A percentile compares a stretch with the other conserved stretches of the same genome.
phyloP scores from a whole-genome alignment of 2,113 vertebrate species.

The Sarotherodon lohbergeri region DNA sequence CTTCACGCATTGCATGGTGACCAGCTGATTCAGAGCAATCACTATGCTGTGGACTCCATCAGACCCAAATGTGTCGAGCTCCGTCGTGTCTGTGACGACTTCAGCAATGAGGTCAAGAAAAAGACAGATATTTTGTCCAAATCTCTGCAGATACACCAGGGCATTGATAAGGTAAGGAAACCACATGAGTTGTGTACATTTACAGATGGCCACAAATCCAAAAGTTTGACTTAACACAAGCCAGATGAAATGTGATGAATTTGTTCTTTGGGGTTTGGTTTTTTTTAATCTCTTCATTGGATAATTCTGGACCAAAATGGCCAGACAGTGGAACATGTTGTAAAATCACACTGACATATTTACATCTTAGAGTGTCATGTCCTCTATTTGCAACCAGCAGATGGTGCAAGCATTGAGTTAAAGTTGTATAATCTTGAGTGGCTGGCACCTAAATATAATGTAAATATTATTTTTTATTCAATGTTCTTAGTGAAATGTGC shows the following conservation, averaged over 20 bases:
- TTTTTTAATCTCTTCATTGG: background rate
- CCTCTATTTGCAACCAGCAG: background rate
- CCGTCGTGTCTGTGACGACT: constrained; percentile 86
- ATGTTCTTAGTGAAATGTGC: background rate
- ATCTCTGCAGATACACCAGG: constrained; percentile 83
- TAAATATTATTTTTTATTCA: background rate
- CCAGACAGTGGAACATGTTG: background rate
- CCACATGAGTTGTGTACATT: background rate
- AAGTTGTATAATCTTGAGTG: background rate
- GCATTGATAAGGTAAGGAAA: constrained; percentile 82
- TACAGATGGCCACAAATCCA: background rate
- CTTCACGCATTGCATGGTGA: constrained; percentile 84
- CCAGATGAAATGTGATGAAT: background rate
- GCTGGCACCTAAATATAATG: background rate
- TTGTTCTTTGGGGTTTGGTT: background rate
- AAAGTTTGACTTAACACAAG: background rate
- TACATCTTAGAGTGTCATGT: background rate
- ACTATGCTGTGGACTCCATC: constrained; percentile 90
- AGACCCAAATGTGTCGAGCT: constrained; percentile 91
- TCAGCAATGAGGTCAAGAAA: constrained; percentile 88
- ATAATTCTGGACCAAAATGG: background rate
- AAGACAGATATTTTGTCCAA: constrained; percentile 83
- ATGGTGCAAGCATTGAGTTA: background rate
- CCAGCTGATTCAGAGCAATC: constrained; percentile 90
- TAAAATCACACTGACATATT: background rate